Conservation (phyloP, 2,797 vertebrate species). For the Scleropages formosus region DNA sequence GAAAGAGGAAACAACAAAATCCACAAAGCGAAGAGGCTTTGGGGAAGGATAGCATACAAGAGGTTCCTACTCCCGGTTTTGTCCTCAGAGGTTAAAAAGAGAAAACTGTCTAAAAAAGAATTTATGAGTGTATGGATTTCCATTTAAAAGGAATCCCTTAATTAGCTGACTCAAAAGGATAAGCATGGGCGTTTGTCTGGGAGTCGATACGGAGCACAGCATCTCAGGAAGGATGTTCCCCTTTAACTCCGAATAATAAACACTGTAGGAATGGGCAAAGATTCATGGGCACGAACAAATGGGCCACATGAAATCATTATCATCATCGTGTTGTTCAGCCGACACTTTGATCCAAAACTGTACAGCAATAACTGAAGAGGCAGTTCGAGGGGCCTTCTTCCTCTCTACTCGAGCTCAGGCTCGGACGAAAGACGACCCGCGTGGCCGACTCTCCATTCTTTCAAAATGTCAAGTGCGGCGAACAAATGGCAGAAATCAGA, state of each 20-base stretch:
- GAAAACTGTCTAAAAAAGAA: too few relatives aligned
- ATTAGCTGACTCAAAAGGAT: constrained; percentile 47
- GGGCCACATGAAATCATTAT: too few relatives aligned
- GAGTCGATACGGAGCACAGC: constrained; percentile 5
- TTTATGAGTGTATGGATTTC: constrained; percentile 32
- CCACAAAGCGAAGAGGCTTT: too few relatives aligned
- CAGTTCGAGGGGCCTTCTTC: background rate
- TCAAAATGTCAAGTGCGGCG: background rate
- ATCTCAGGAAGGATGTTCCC: constrained; percentile 3
- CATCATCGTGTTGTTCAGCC: too few relatives aligned
- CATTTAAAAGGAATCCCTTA: constrained; percentile 47
- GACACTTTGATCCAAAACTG: too few relatives aligned
- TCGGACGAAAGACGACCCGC: background rate
- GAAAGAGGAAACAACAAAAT: too few relatives aligned
- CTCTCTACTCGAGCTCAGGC: too few relatives aligned
- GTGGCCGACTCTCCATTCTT: background rate
- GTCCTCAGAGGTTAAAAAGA: too few relatives aligned
- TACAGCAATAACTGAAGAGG: background rate
- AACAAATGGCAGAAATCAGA: too few relatives aligned
- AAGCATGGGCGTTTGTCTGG: constrained; percentile 23
- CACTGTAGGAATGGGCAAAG: background rate
- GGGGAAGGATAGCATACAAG: too few relatives aligned
- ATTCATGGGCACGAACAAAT: too few relatives aligned
- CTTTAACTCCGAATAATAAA: background rate
- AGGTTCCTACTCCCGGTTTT: too few relatives aligned